These are phyloP conservation scores for Sarcophaga bullata DNA, from an alignment of 1,140 invertebrate species.

Conservation along the genomic window DNA sequence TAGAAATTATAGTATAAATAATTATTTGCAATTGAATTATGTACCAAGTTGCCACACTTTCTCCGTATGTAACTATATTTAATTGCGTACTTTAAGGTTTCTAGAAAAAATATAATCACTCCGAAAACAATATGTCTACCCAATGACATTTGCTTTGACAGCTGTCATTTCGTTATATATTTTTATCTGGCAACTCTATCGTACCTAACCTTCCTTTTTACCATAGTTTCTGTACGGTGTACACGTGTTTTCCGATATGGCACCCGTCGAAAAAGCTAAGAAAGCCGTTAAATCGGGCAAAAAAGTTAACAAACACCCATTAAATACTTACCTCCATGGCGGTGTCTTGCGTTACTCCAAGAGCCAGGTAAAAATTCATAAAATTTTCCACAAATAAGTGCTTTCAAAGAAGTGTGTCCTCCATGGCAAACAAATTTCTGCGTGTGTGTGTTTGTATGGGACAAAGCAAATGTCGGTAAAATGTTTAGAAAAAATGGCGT, in stretches of 20 bases:
- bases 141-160: conserved; percentile 6
- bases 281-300: conserved; percentile 62
- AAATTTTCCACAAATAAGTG: conserved; percentile 42
- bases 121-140: conserved; percentile 7
- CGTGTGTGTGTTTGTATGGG: conserved; percentile 20
- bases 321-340: conserved; percentile 62
- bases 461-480: conserved; percentile 27
- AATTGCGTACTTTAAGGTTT: not conserved
- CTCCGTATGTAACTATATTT: not conserved
- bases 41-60: no score
- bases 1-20: no score
- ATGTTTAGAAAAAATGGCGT: conserved; percentile 10
- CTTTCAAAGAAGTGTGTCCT: conserved; percentile 36
- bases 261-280: conserved; percentile 65
- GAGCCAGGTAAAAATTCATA: conserved; percentile 58
- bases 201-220: conserved; percentile 65
- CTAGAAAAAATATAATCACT: not conserved
- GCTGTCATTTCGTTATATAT: conserved; percentile 32
- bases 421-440: no score
- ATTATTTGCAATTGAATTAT: no score
- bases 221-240: conserved; percentile 65
- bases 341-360: conserved; percentile 64
- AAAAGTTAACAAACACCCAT: conserved; percentile 61
- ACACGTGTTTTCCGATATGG: conserved; percentile 66
- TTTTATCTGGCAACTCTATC: conserved; percentile 39